Conservation (phyloP, 2,888 invertebrate genomes). For the Napeogenes inachia region DNA sequence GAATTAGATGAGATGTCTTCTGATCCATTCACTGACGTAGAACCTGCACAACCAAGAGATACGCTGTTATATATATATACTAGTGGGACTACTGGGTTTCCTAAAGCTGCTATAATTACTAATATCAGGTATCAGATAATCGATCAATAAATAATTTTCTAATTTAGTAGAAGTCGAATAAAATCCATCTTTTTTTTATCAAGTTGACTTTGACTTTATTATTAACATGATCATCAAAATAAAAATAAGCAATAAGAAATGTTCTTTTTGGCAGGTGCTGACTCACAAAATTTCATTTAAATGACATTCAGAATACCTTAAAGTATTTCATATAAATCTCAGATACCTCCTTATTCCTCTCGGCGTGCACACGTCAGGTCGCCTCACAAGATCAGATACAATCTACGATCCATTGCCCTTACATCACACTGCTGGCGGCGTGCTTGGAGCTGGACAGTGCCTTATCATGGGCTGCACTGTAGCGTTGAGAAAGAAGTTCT, state of each 20-base stretch:
- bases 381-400: conserved; percentile 80
- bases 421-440: conserved; percentile 95
- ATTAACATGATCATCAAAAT: no score
- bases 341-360: conserved; percentile 83
- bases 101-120: conserved; percentile 96
- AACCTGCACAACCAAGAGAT: conserved; percentile 72
- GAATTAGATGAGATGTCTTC: conserved; percentile 65
- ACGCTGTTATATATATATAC: conserved; percentile 93
- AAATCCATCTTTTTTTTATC: no score
- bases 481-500: conserved; percentile 93
- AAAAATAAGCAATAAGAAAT: no score
- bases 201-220: no score
- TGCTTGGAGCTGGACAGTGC: conserved; percentile 88
- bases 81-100: conserved; percentile 96
- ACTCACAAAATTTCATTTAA: no score
- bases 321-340: conserved; percentile 23
- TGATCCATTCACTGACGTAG: conserved; percentile 48
- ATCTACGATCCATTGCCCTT: conserved; percentile 94
- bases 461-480: conserved; percentile 86
- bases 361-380: conserved; percentile 80
- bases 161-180: no score
- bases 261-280: no score
- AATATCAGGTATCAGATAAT: conserved; percentile 80
- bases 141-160: no score
- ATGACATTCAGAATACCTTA: background rate